These are phyloP conservation scores for Scotopteryx bipunctaria DNA, from an alignment of 2,888 invertebrate genomes.

Conservation along the genomic window DNA sequence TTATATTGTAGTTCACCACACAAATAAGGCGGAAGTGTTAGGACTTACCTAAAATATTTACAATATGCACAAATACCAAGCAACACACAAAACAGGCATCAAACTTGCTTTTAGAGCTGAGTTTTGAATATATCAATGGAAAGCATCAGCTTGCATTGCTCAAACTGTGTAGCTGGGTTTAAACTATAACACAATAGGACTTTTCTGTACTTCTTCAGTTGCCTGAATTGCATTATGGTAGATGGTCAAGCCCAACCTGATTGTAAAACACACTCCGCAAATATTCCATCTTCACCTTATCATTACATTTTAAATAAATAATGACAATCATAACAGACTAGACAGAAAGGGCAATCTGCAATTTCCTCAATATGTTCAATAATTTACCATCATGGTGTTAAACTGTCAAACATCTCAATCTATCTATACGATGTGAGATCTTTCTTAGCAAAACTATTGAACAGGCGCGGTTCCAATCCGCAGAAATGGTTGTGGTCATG, in stretches of 20 bases:
- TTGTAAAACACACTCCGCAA: conserved; percentile 55
- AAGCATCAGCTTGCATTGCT: conserved; percentile 37
- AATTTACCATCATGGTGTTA: conserved; percentile 39
- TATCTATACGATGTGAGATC: conserved; percentile 63
- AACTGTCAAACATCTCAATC: conserved; percentile 42
- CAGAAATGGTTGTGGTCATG: too few species aligned
- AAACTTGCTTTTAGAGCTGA: conserved; percentile 56
- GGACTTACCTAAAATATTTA: conserved; percentile 68
- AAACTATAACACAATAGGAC: not conserved
- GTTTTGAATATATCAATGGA: conserved; percentile 46
- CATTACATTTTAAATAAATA: conserved; percentile 59
- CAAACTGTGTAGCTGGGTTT: conserved; percentile 11
- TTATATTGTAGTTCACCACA: conserved; percentile 54
- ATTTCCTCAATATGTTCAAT: conserved; percentile 50
- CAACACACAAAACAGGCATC: conserved; percentile 61
- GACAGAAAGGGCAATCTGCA: conserved; percentile 66
- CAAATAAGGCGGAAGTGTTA: conserved; percentile 77
- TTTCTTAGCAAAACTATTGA: conserved; percentile 50
- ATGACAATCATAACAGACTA: conserved; percentile 73
- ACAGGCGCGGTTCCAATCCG: too few species aligned
- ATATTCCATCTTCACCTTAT: conserved; percentile 52
- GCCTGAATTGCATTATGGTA: not conserved
- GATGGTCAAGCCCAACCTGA: conserved; percentile 29
- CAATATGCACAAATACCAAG: conserved; percentile 78
- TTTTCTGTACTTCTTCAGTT: not conserved